A percentile compares a stretch with the other conserved stretches of the same genome.
These are phyloP conservation scores for Phoeniculus purpureus DNA, from an alignment of 2,797 vertebrate genomes.

Conservation along the genomic window DNA sequence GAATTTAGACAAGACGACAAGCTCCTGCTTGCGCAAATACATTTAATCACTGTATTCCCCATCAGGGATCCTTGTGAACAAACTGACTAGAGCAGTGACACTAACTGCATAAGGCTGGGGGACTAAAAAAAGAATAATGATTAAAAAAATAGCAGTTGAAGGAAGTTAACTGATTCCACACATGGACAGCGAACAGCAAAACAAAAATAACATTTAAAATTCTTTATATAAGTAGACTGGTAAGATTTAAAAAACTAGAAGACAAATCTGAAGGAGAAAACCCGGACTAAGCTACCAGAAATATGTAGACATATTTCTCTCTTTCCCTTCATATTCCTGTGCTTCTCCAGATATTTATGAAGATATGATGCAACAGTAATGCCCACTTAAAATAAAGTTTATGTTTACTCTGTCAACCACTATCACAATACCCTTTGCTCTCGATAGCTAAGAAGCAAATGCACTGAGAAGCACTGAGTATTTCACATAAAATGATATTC, in stretches of 20 bases:
- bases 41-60: background rate
- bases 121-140: background rate
- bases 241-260: background rate
- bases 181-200: background rate
- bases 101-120: no score
- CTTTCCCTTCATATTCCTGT: background rate
- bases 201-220: background rate
- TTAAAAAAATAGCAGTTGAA: background rate
- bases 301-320: background rate
- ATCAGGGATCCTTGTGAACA: background rate
- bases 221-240: background rate
- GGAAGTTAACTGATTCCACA: background rate
- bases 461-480: rapidly evolving
- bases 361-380: background rate
- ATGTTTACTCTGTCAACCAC: background rate
- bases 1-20: background rate
- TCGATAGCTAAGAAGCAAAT: rapidly evolving
- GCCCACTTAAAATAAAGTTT: background rate
- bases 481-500: rapidly evolving
- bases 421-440: rapidly evolving
- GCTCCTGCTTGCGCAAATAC: background rate
- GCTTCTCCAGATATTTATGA: background rate
- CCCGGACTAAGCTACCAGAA: background rate
- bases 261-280: background rate
- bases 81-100: background rate